Evolutionary conservation across 2,888 invertebrate species (phyloP), one percentile per base, ranked within the genome.

Genomic region (Torymus texanus): DNA sequence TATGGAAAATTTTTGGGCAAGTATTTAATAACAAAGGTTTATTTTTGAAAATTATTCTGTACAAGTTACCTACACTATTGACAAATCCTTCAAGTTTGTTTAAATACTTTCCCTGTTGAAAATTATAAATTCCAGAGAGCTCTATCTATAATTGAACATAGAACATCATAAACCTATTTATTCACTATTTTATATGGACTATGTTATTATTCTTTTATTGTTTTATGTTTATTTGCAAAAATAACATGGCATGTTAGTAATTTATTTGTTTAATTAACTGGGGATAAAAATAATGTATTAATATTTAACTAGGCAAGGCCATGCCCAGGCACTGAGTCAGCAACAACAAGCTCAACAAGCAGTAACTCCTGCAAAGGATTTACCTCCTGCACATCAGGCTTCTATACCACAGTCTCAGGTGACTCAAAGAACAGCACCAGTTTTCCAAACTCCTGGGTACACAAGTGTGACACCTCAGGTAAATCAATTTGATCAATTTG

Each of bases 311-410:
- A 90, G 90, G 63, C 90, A 90, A 85, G 86, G 85, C 72, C 87
- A 87, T 78, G 86, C 87, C 50, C 86, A 86, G 82, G 84, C 87
- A 41, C 84, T 90, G 85, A 87, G 87, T 56, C 86, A 90, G 68
- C 82, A 82, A 55, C 86, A 88, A 56, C 87, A 87, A 76, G 82
- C 86, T n/a, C 87, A 87, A 59, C 84, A 87, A 10, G 77, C 87
- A 13, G 86, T 87, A 56, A 77, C 85, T 11, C 81, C 87, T 29
- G 85, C 85, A 0, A 90, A 90, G 78, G 90, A 90, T 29, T 81
- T 90, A 61, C 88, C 89, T n/a, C 90, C 90, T 3, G 90, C 90
- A 0, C 90, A 90, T 84, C 90, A 90, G 81, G 89, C 89, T 50
- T 90, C 90, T 0, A 78, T 90, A 80, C 90, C 90, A 21, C 90